Percentiles rank a stretch among this genome's conserved stretches.
Evolutionary conservation across 2,113 vertebrate species (phyloP).

Genomic region (human): GRCh38 chr11:69009501-69010000

Average conservation of each 20-base stretch:
- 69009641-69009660: neutral
- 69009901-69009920: neutral
- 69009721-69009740: neutral
- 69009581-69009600: neutral
- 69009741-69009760: neutral
- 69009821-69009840: neutral
- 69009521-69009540: accelerated
- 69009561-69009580: neutral
- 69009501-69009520: neutral
- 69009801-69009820: accelerated
- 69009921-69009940: neutral
- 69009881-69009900: slow-evolving; percentile 75
- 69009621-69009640: neutral
- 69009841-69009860: slow-evolving; percentile 59
- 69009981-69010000: accelerated
- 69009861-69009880: slow-evolving; percentile 51
- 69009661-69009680: neutral
- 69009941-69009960: neutral
- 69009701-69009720: neutral
- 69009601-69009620: neutral
- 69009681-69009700: neutral
- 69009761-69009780: neutral
- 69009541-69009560: neutral
- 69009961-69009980: neutral
- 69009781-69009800: neutral